These are phyloP conservation scores for Macropus fuliginosus DNA, from an alignment of 2,797 vertebrate species.

Conservation along the genomic window DNA sequence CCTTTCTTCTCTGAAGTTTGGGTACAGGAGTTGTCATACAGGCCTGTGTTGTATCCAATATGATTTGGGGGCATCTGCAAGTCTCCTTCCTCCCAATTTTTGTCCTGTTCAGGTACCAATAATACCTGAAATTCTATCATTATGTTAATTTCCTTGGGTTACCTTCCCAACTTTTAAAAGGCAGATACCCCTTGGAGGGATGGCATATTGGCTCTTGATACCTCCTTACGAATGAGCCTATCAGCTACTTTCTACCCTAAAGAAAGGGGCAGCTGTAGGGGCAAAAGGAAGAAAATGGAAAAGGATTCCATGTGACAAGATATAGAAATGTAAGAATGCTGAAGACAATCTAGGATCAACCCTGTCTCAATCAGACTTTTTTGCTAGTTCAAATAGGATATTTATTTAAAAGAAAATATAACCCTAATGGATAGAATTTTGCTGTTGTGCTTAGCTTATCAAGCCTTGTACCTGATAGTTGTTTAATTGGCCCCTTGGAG, in stretches of 20 bases:
- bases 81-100: not conserved
- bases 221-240: not conserved
- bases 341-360: not conserved
- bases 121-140: not conserved
- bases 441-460: not conserved
- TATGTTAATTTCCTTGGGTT: not conserved
- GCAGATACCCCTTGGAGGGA: not conserved
- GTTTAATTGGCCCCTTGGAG: not conserved
- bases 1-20: not conserved
- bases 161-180: not conserved
- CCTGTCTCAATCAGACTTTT: not conserved
- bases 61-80: not conserved
- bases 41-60: not conserved
- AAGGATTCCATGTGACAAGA: not conserved
- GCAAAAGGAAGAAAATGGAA: not conserved
- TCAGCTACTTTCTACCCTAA: not conserved
- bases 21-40: not conserved
- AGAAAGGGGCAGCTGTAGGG: not conserved
- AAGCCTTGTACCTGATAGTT: not conserved
- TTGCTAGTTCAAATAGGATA: not conserved
- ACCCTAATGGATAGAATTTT: not conserved
- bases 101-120: not conserved
- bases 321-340: not conserved
- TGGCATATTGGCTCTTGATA: not conserved
- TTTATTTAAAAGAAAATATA: not conserved